A percentile compares a stretch with the other conserved stretches of the same genome.
These are phyloP conservation scores for Lasioglossum baleicum DNA, from an alignment of 1,140 invertebrate genomes.

Conservation along the genomic window DNA sequence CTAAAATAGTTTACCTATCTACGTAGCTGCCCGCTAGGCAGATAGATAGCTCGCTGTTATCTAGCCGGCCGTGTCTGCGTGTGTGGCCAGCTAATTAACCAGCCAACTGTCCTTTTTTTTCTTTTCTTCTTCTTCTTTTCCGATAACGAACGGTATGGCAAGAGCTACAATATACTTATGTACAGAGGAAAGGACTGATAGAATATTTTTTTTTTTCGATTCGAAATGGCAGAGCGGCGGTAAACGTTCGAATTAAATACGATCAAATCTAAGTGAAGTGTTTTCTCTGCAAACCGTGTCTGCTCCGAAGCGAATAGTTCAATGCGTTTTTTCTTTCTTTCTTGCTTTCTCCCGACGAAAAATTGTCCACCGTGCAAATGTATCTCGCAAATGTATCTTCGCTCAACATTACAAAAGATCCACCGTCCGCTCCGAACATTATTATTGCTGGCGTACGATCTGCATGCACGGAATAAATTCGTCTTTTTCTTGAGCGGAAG, in stretches of 20 bases:
- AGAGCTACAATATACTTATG: not conserved
- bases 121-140: not conserved
- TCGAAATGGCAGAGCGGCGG: not conserved
- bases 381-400: too few relatives aligned
- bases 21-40: not conserved
- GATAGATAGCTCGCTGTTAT: not conserved
- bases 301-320: too few relatives aligned
- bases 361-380: not conserved
- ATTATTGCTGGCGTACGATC: constrained; percentile 1
- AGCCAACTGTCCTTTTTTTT: not conserved
- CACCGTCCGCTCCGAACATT: not conserved
- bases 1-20: constrained; percentile 23
- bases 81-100: not conserved
- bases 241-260: not conserved
- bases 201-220: not conserved
- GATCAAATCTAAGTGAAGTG: not conserved
- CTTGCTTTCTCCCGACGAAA: not conserved
- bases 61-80: not conserved
- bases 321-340: too few relatives aligned
- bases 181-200: not conserved
- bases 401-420: not conserved
- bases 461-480: constrained; percentile 4
- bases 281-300: too few relatives aligned
- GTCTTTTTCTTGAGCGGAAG: not conserved
- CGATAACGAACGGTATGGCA: constrained; percentile 24